Evolutionary conservation across 2,113 vertebrate species (phyloP).

Genomic region (Canis aureus): DNA sequence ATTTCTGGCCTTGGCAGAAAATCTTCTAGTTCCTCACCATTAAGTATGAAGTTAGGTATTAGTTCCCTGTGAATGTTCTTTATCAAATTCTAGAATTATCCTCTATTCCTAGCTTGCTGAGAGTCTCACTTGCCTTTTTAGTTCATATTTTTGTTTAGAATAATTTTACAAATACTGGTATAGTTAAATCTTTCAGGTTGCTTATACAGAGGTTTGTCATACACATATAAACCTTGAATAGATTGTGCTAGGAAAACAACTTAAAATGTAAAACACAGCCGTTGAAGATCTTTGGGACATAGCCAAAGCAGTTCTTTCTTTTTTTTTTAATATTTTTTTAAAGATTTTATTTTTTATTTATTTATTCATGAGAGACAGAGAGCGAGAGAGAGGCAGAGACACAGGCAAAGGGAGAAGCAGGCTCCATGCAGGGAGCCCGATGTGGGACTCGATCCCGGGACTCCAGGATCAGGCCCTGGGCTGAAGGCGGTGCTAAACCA

Average conservation of each 20-base stretch:
- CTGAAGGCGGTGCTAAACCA: too few relatives aligned
- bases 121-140: slow-evolving; percentile 36
- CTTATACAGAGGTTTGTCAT: background rate
- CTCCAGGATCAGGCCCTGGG: too few relatives aligned
- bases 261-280: background rate
- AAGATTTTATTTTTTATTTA: too few relatives aligned
- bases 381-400: too few relatives aligned
- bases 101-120: slow-evolving; percentile 9
- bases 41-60: background rate
- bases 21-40: background rate
- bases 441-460: too few relatives aligned
- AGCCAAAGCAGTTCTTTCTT: background rate
- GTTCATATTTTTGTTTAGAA: slow-evolving; percentile 39
- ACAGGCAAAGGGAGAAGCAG: too few relatives aligned
- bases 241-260: slow-evolving; percentile 6
- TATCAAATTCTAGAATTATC: slow-evolving; percentile 9
- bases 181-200: slow-evolving; percentile 39
- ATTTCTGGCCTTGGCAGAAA: background rate
- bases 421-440: too few relatives aligned
- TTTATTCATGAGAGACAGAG: too few relatives aligned
- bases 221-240: slow-evolving; percentile 43
- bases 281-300: background rate
- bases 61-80: background rate
- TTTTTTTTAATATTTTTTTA: too few relatives aligned
- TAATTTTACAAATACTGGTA: slow-evolving; percentile 41